Conservation (phyloP, 2,888 invertebrate species). For the Morpho achilles region DNA sequence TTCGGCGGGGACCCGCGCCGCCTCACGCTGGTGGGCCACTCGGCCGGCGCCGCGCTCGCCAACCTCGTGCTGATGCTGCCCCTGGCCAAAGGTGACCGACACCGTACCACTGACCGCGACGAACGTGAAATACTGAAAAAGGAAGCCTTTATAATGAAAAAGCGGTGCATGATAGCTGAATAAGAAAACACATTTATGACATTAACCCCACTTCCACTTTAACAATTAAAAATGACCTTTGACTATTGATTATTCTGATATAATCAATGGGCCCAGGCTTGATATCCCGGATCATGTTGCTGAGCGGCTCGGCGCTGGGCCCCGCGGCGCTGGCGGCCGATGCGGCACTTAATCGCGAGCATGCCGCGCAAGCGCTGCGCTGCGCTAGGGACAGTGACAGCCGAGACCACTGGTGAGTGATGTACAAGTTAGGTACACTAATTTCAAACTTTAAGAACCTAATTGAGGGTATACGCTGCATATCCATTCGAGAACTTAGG, state of each 20-base stretch:
- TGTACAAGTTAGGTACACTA: neutral
- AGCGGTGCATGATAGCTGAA: too few relatives aligned
- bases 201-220: too few relatives aligned
- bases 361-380: slow-evolving; percentile 76
- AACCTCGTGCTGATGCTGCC: slow-evolving; percentile 91
- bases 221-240: too few relatives aligned
- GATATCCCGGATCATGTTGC: slow-evolving; percentile 84
- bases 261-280: slow-evolving; percentile 74
- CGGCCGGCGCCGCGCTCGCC: slow-evolving; percentile 91
- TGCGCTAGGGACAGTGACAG: slow-evolving; percentile 43
- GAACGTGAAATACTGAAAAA: neutral
- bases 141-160: too few relatives aligned
- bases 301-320: slow-evolving; percentile 88
- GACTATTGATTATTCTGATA: neutral
- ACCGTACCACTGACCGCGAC: neutral
- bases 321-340: slow-evolving; percentile 87
- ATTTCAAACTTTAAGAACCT: neutral
- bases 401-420: slow-evolving; percentile 54
- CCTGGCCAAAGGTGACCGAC: slow-evolving; percentile 82
- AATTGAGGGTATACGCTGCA: too few relatives aligned
- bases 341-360: slow-evolving; percentile 81
- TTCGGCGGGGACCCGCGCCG: slow-evolving; percentile 93
- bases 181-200: too few relatives aligned
- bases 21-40: slow-evolving; percentile 91
- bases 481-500: too few relatives aligned